Base-by-base conservation (phyloP, 2,888 invertebrate genomes). In the Phengaris alcon region DNA sequence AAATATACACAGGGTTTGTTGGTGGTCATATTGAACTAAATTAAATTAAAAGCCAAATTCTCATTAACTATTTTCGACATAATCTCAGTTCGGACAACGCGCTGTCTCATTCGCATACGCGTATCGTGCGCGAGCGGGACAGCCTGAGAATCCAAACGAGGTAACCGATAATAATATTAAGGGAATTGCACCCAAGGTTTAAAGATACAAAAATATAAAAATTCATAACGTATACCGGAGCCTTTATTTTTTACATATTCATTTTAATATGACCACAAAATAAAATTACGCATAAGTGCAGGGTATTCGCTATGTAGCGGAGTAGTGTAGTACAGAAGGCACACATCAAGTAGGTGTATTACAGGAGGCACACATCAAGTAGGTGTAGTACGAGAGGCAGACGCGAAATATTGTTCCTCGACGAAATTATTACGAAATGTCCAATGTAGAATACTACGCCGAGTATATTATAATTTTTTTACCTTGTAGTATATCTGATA, bases 231-330 rank as follows among this genome's bases (percentile, higher is more conserved):
- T 10, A 22, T 15, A 48, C 6, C 48, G 9, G 7, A 35, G 51
- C 9, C 9, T 10, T 15, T 52, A 73, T 73, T 55, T 15, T 55
- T 44, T n/a, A 59, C 12, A 6, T 51, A 10, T 48, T 55, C 48
- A 22, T 75, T 75, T 69, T 55, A 70, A 70, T 75, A 70, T 15
- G 75, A 75, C 75, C 48, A 57, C 54, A 69, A 75, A n/a, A 69
- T 55, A 75, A 74, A 74, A 68, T 81, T 83, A 84, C 82, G 81
- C 81, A 81, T 83, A 83, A 84, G 86, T 88, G 87, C 86, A 87
- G 88, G 86, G 86, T 82, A 82, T 82, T 82, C 82, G 83, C 84
- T 80, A 82, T 80, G 79, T 81, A 82, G 81, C 64, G 59, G 74
- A 79, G 76, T 76, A 68, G 79, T 80, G 79, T 74, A 73, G 76